Conservation (phyloP, 2,113 vertebrate genomes). For the Scomber colias region DNA sequence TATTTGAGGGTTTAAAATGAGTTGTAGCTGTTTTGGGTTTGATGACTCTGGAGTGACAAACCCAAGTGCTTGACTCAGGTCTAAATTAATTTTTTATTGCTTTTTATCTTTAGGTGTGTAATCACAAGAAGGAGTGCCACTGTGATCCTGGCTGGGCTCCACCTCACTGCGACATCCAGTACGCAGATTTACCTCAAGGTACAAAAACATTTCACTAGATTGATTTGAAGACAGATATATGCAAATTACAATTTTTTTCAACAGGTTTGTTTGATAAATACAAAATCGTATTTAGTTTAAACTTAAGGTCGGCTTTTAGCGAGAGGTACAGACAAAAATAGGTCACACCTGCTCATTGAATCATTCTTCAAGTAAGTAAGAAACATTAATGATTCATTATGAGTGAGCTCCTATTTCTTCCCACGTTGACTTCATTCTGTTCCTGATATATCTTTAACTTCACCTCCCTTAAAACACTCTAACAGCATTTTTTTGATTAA, state of each 20-base stretch:
- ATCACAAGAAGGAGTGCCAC: constrained; percentile 89
- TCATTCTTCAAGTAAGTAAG: constrained; percentile 35
- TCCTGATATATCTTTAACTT: neutral
- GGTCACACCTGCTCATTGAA: constrained; percentile 13
- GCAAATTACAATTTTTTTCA: neutral
- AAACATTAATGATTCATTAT: constrained; percentile 39
- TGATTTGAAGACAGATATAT: neutral
- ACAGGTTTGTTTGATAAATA: neutral
- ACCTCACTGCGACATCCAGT: constrained; percentile 83
- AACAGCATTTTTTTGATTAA: too few relatives aligned
- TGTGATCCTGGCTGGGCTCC: constrained; percentile 90
- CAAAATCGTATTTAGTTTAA: neutral
- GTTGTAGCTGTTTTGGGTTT: neutral
- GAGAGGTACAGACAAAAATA: neutral
- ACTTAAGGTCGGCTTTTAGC: neutral
- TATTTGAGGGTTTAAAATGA: neutral
- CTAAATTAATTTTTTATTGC: neutral
- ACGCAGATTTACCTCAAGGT: constrained; percentile 76
- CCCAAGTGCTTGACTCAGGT: neutral
- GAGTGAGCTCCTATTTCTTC: neutral
- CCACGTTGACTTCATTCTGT: neutral
- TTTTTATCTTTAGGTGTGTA: constrained; percentile 86
- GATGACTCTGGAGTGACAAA: neutral
- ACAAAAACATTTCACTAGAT: neutral
- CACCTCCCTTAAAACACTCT: neutral